A percentile compares a stretch with the other conserved stretches of the same genome.
Evolutionary conservation across 2,888 invertebrate genomes (phyloP).

Genomic region (Agonum fuliginosum): DNA sequence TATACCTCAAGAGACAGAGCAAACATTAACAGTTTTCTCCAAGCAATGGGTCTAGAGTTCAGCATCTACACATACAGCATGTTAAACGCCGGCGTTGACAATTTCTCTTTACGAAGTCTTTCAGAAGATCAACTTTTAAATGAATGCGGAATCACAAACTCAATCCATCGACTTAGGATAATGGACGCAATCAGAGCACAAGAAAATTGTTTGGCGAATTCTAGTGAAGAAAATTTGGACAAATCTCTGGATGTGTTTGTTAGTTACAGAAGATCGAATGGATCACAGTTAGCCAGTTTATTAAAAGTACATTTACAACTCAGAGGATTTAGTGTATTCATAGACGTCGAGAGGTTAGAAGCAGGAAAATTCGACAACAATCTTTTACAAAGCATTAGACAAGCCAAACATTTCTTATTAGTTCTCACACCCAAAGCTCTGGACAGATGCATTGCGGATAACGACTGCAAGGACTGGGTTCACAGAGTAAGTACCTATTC

Average conservation of each 20-base stretch:
- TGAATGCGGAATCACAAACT: constrained; percentile 95
- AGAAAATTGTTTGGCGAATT: constrained; percentile 80
- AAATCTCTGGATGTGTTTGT: constrained; percentile 98
- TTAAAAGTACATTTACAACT: constrained; percentile 98
- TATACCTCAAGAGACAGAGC: constrained; percentile 95
- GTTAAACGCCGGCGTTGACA: constrained; percentile 96
- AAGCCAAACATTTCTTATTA: constrained; percentile 96
- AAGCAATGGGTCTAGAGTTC: constrained; percentile 90
- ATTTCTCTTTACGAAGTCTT: constrained; percentile 87
- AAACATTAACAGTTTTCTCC: constrained; percentile 91
- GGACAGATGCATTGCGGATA: constrained; percentile 94
- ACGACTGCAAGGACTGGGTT: constrained; percentile 98
- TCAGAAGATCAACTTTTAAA: constrained; percentile 93
- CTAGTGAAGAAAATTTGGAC: constrained; percentile 86
- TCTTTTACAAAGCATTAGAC: constrained; percentile 95
- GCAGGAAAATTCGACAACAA: constrained; percentile 99
- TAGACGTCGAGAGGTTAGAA: constrained; percentile 97
- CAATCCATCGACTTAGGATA: constrained; percentile 94
- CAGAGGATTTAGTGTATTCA: constrained; percentile 96
- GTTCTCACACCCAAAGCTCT: constrained; percentile 96
- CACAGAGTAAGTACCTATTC: constrained; percentile 94
- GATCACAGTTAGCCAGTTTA: constrained; percentile 95
- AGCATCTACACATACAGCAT: constrained; percentile 97
- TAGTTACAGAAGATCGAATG: constrained; percentile 97
- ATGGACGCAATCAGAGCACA: constrained; percentile 88